These are phyloP conservation scores for Rhagium mordax DNA, from an alignment of 2,888 invertebrate genomes.

Conservation along the genomic window DNA sequence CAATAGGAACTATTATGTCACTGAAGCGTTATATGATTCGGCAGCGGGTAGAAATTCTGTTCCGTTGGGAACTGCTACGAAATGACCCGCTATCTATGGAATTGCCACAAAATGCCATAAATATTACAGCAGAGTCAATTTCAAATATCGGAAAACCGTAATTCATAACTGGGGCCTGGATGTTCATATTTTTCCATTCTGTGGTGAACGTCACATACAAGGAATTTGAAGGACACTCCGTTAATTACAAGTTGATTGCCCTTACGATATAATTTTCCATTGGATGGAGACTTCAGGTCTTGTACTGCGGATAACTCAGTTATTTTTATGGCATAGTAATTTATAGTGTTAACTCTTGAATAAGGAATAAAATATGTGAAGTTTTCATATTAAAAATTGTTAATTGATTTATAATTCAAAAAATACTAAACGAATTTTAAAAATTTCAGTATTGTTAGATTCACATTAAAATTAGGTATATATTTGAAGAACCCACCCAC, in stretches of 20 bases:
- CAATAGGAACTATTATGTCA: background rate
- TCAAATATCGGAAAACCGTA: conserved; percentile 30
- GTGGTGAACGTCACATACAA: background rate
- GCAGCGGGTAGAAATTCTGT: background rate
- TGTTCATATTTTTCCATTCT: conserved; percentile 29
- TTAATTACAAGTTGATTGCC: conserved; percentile 25
- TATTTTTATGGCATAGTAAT: background rate
- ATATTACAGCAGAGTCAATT: conserved; percentile 37
- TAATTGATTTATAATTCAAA: too few relatives aligned
- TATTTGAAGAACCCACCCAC: too few relatives aligned
- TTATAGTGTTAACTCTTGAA: background rate
- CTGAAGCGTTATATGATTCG: background rate
- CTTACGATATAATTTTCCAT: conserved; percentile 14
- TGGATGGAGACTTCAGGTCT: background rate
- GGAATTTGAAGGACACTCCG: conserved; percentile 10
- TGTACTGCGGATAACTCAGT: background rate
- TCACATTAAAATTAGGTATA: too few relatives aligned
- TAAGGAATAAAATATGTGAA: too few relatives aligned
- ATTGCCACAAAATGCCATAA: conserved; percentile 31
- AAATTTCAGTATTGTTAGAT: too few relatives aligned
- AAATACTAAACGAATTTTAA: too few relatives aligned
- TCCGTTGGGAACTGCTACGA: background rate
- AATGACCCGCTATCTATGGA: conserved; percentile 25
- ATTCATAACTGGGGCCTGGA: conserved; percentile 19
- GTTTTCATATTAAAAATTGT: too few relatives aligned